Evolutionary conservation across 23 tunicate species (phyloP), one percentile per base, ranked within the genome.

Genomic region (Diplosoma virens): DNA sequence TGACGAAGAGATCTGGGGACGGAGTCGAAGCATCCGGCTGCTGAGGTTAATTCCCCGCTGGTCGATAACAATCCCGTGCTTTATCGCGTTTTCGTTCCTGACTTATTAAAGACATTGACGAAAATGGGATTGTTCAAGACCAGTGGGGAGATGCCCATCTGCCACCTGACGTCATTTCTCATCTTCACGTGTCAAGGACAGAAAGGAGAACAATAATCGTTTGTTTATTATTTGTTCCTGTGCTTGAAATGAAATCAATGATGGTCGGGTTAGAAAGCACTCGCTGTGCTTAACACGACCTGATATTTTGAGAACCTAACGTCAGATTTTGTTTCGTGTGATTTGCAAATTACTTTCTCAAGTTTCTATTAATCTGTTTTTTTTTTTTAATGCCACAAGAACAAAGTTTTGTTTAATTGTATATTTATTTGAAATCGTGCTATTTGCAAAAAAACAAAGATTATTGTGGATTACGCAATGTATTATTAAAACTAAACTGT

Each of bases 31-130:
- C 81, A 59, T 14, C 78, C 16, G 96, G 96, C 26, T 89, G 96
- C 96, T 89, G 96, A 89, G 96, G 96, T 82, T 89, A 89, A 80
- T 53, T 67, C 54, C 79, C 86, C 60, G 41, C 85, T 69, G 85
- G 69, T 5, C 4, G 4, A 55, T 14, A 14, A 16, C 63, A 22
- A 25, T 22, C 5, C 20, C 21, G 24, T 20, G 5, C 63, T 20
- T 55, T 16, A 4, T 55, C 24, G 6, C 25, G 17, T 16, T 6
- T 11, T 16, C 24, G 4, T 16, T 55, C 24, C 21, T 22, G 50
- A 41, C 9, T 7, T 7, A 41, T 7, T 7, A 14, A 14, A 41
- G 50, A 41, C 50, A 41, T 9, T 56, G 24, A 14, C 63, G 6
- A 25, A n/a, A 14, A 55, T 22, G 34, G n/a, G 69, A 29, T 26